Evolutionary conservation across 2,113 vertebrate genomes (phyloP).

Genomic region (Callocephalon fimbriatum): DNA sequence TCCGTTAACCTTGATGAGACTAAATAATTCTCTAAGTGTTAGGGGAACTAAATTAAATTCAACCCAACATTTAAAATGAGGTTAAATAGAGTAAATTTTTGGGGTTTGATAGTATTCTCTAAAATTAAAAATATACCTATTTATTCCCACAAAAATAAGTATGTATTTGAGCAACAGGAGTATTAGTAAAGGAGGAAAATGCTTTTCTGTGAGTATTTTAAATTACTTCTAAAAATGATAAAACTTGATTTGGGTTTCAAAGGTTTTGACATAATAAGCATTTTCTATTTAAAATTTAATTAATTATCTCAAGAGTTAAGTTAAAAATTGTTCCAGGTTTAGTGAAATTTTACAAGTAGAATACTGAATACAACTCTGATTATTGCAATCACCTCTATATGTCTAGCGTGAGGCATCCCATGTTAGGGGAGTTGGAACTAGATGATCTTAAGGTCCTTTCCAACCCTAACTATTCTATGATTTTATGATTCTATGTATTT

Average conservation of each 20-base stretch:
- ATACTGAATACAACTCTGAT: neutral
- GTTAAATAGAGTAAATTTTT: neutral
- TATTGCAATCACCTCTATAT: neutral
- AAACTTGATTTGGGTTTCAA: neutral
- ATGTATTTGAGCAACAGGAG: neutral
- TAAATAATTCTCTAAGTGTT: neutral
- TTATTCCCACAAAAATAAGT: neutral
- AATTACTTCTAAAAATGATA: neutral
- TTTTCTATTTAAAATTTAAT: neutral
- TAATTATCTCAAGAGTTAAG: neutral
- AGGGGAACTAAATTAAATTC: neutral
- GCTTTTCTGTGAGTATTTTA: neutral
- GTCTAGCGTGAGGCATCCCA: neutral
- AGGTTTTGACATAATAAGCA: neutral
- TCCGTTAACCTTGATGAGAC: neutral
- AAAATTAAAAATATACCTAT: neutral
- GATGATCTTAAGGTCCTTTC: neutral
- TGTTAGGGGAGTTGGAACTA: neutral
- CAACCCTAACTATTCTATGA: neutral
- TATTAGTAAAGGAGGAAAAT: neutral
- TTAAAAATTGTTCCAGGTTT: neutral
- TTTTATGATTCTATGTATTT: neutral
- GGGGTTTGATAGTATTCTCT: neutral
- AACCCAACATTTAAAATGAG: neutral
- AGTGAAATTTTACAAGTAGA: neutral